Evolutionary conservation across 1,140 invertebrate genomes (phyloP).

Genomic region (Triops cancriformis): DNA sequence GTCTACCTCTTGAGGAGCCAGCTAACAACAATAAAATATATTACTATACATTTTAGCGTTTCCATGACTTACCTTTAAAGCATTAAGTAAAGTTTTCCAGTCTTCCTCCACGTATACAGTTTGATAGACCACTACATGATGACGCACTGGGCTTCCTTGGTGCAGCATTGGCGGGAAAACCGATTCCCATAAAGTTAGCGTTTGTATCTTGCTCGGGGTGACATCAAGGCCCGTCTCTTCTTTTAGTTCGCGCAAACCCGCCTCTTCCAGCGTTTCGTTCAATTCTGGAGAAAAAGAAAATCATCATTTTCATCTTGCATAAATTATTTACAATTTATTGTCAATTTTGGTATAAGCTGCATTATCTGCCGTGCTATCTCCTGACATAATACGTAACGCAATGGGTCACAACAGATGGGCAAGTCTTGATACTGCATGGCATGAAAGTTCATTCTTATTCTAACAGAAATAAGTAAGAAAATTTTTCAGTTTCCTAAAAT

Average conservation of each 20-base stretch:
- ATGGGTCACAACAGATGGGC: too few species aligned
- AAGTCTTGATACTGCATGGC: too few species aligned
- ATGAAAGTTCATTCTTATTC: too few species aligned
- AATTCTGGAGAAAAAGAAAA: slow-evolving; percentile 19
- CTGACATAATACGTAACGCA: too few species aligned
- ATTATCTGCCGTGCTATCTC: too few species aligned
- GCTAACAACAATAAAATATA: slow-evolving; percentile 25
- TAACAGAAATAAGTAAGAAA: too few species aligned
- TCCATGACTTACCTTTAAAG: neutral
- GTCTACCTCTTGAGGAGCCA: slow-evolving; percentile 30
- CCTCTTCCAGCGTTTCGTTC: slow-evolving; percentile 33
- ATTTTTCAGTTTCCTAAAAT: too few species aligned
- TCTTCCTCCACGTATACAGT: neutral
- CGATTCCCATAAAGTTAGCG: slow-evolving; percentile 39
- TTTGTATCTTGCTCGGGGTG: slow-evolving; percentile 28
- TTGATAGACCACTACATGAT: slow-evolving; percentile 40
- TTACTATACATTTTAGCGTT: neutral
- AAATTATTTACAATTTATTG: neutral
- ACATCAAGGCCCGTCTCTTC: slow-evolving; percentile 38
- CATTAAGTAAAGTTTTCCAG: neutral
- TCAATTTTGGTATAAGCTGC: too few species aligned
- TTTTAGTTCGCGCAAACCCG: slow-evolving; percentile 37
- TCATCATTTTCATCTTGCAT: neutral
- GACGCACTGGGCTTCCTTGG: slow-evolving; percentile 36
- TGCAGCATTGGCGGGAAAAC: slow-evolving; percentile 37